phyloP scores from a whole-genome alignment of 2,888 invertebrate species.

The Megamerina dolium region DNA sequence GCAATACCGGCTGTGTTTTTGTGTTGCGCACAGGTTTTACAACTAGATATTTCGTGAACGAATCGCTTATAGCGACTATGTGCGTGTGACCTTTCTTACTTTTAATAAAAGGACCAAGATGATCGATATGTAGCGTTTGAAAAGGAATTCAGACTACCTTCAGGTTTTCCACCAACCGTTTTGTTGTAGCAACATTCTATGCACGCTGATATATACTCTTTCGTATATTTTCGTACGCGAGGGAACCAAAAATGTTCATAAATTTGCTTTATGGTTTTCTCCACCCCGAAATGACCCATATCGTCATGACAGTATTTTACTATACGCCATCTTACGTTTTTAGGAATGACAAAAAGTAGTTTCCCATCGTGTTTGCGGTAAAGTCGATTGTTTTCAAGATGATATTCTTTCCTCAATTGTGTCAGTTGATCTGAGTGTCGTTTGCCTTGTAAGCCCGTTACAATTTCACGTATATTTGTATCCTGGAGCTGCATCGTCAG shows the following conservation, averaged over 20 bases:
- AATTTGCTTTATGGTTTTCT: slow-evolving; percentile 4
- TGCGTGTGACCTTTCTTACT: slow-evolving; percentile 11
- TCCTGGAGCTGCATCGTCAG: slow-evolving; percentile 20
- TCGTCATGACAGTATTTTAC: neutral
- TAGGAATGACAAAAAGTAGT: neutral
- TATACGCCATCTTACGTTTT: slow-evolving; percentile 2
- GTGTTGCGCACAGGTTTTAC: slow-evolving; percentile 18
- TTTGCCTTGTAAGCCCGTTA: neutral
- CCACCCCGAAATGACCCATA: no score
- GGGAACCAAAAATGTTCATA: slow-evolving; percentile 10
- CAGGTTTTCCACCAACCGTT: slow-evolving; percentile 1
- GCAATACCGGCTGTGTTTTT: slow-evolving; percentile 14
- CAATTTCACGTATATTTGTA: neutral
- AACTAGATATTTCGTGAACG: slow-evolving; percentile 18
- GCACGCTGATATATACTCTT: slow-evolving; percentile 11
- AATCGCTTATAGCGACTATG: slow-evolving; percentile 14
- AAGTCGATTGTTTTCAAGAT: slow-evolving; percentile 6
- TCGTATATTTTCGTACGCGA: slow-evolving; percentile 8
- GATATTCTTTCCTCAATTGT: slow-evolving; percentile 7
- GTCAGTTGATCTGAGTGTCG: neutral
- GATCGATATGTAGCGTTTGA: slow-evolving; percentile 9
- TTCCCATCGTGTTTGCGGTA: neutral
- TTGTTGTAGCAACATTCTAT: slow-evolving; percentile 15
- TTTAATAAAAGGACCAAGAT: slow-evolving; percentile 15
- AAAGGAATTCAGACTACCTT: no score